Evolutionary conservation across 2,797 vertebrate species (phyloP), one percentile per base, ranked within the genome.

Genomic region (Hipposideros larvatus): DNA sequence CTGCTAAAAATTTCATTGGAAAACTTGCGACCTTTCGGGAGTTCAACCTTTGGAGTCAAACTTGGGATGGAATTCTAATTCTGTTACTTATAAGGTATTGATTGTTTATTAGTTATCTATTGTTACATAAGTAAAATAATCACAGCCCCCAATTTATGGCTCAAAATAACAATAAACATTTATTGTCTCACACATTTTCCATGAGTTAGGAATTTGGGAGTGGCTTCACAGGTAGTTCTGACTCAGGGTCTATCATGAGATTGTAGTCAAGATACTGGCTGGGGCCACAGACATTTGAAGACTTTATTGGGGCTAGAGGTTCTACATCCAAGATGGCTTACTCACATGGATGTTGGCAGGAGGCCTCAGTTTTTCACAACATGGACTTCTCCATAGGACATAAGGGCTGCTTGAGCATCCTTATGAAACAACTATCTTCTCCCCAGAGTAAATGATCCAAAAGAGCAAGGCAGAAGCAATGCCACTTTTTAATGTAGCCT

Each of bases 111-210:
- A 43, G 46, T 86, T 63, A 84, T 79, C 21, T 95, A 89, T 43
- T 89, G n/a, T 61, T 88, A 31, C 15, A 85, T 75, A 82, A n/a
- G 19, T 19, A 95, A 96, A 91, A 61, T 16, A 91, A 88, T 73
- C 91, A n/a, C 31, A 57, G n/a, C 2, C 46, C 21, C 41, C 13
- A 91, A 87, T 94, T 83, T 79, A 46, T 71, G n/a, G 10, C 37
- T 94, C 22, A 94, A 91, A 92, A 91, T 26, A 87, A 26, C 46
- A 94, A 59, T 68, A 87, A 87, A 65, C 2, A 41, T 65, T 57
- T 95, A 51, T 91, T 75, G 73, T 74, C 24, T 79, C 71, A 79
- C 37, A 84, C 15, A 84, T 68, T 95, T 90, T 75, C 21, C 51
- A 21, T 85, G n/a, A 22, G 26, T 78, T 73, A 94, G 51, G 53